Conservation (phyloP, 2,797 vertebrate genomes). For the Microctenopoma lineatum region DNA sequence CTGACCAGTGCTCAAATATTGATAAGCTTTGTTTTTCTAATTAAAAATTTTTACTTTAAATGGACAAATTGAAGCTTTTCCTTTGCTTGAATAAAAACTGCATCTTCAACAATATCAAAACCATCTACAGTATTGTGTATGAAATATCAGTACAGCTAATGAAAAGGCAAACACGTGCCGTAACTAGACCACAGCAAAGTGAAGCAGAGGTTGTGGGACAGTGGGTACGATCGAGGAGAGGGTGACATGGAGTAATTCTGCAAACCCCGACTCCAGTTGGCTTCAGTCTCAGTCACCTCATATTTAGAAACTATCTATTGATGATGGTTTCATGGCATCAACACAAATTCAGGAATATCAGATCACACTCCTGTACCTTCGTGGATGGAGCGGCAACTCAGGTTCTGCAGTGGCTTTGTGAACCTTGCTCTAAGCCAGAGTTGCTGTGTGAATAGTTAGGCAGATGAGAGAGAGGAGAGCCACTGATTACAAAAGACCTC, state of each 20-base stretch:
- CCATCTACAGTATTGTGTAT: neutral
- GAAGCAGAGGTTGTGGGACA: conserved; percentile 11
- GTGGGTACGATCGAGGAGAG: conserved; percentile 35
- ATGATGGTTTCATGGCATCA: conserved; percentile 51
- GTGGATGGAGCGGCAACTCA: conserved; percentile 20
- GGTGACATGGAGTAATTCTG: conserved; percentile 26
- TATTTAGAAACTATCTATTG: conserved; percentile 45
- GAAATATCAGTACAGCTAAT: neutral
- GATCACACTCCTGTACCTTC: conserved; percentile 3
- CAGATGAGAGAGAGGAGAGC: conserved; percentile 38
- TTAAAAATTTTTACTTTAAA: neutral
- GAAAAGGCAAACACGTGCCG: neutral
- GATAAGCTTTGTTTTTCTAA: neutral
- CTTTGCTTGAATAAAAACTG: conserved; percentile 4
- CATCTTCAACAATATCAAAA: neutral
- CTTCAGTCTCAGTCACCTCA: conserved; percentile 41
- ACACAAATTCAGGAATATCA: conserved; percentile 30
- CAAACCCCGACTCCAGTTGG: conserved; percentile 41
- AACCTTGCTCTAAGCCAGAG: conserved; percentile 14
- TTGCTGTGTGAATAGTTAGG: conserved; percentile 18
- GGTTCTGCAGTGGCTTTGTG: conserved; percentile 14
- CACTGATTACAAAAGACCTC: conserved; percentile 46
- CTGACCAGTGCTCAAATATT: neutral
- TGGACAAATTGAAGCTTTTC: conserved; percentile 11
- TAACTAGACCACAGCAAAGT: neutral